Base-by-base conservation (phyloP, 2,797 vertebrate genomes). In the Podarcis lilfordi region DNA sequence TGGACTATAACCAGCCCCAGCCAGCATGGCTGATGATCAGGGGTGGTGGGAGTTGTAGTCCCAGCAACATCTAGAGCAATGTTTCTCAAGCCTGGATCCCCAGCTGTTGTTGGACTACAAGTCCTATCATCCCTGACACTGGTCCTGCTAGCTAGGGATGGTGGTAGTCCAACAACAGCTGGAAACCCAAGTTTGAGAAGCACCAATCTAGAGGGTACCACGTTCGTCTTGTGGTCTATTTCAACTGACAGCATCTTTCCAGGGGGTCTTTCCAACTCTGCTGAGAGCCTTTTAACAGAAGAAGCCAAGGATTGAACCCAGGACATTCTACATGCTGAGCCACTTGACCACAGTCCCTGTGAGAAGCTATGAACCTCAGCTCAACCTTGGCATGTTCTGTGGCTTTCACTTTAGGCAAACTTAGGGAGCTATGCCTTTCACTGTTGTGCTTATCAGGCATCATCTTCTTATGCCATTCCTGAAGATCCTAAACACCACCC, bases 331-430 rank as follows among this genome's bases (percentile, higher is more conserved):
- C 29, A 87, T 61, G n/a, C 55, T 25, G 59, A 35, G n/a, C 55
- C 78, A 59, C 50, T 21, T 83, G 82, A 75, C 11, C 15, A 1
- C 79, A 13, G 43, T 5, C 80, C 86, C 3, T 64, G 68, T 66
- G 35, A 64, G 72, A 55, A 32, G 29, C 88, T 80, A 64, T 86
- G 89, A 43, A 66, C 79, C 29, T 91, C 81, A 69, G 32, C n/a
- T 32, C 66, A 69, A 68, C 66, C 66, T 45, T 69, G 64, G 64
- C 64, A 50, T 71, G 50, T 66, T 29, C 66, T 29, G 0, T 0
- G 77, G 71, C 11, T 88, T 64, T 90, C 59, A 45, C 71, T 50
- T 27, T 0, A 82, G n/a, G 74, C 37, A 72, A 7, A n/a, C 50
- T 43, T 43, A 43, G 43, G 43, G 43, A 43, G 43, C 43, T 9